Evolutionary conservation across 2,113 vertebrate species (phyloP), one percentile per base, ranked within the genome.

Genomic region (Engystomops pustulosus): DNA sequence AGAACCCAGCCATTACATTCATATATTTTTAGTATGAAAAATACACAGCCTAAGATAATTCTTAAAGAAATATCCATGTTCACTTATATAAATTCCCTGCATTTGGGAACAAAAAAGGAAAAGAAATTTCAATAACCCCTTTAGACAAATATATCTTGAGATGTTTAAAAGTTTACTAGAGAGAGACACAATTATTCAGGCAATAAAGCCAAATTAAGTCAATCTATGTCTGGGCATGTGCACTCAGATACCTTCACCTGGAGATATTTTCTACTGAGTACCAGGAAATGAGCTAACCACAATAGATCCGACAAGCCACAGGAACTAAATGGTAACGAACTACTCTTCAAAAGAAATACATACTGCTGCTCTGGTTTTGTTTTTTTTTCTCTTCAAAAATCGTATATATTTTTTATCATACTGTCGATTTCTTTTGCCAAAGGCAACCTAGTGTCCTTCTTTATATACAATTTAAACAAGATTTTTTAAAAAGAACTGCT

Each of bases 241-340:
- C 23, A 53, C 4, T 72, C 9, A 74, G 15, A 58, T 11, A 79
- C 11, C 41, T 51, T 85, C 60, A 85, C 62, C 83, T 70, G 83
- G 8, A 34, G 44, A 79, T 79, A 70, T 69, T 30, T 78, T 69
- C 30, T 44, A 58, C 75, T 58, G 32, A 58, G n/a, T 69, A 84
- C 34, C 82, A 84, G 83, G 83, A 85, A 85, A 85, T 58, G 34
- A 69, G 49, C 32, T 55, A 85, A 85, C 83, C 83, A 85, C 83
- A 78, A 34, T 38, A 79, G 47, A 78, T 58, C 58, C 58, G 20
- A 79, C 15, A 68, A 85, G 82, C 74, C 83, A 85, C 83, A 85
- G 75, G 83, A 84, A 85, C 83, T 78, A 18, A 55, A 77, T 32
- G 47, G 27, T 69, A 85, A 85, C 44, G 20, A 85, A 85, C 47